Conservation (phyloP, 1,140 invertebrate species). For the Drosophila navojoa region DNA sequence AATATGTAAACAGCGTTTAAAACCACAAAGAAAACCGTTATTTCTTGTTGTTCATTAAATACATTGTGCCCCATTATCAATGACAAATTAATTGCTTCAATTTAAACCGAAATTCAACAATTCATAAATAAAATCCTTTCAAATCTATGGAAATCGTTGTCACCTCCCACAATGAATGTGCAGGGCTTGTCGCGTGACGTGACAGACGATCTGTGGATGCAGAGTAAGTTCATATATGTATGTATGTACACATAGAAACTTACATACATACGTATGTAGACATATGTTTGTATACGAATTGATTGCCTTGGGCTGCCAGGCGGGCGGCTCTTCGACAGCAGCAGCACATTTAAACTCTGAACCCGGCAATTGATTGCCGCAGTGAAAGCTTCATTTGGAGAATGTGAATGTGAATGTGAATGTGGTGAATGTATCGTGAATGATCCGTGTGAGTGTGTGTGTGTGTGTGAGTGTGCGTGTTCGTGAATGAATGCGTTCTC, state of each 20-base stretch:
- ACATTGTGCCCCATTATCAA: background rate
- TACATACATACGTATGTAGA: background rate
- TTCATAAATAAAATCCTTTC: background rate
- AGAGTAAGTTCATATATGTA: background rate
- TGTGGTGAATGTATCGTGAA: slow-evolving; percentile 32
- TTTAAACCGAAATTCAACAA: background rate
- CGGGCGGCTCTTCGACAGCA: slow-evolving; percentile 36
- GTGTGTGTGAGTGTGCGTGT: slow-evolving; percentile 7
- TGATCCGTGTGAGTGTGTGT: slow-evolving; percentile 14
- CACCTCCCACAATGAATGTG: slow-evolving; percentile 6
- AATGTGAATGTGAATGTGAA: slow-evolving; percentile 27
- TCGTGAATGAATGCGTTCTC: slow-evolving; percentile 57
- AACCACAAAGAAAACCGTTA: background rate
- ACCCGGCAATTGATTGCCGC: slow-evolving; percentile 76
- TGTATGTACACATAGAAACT: background rate
- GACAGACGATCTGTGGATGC: slow-evolving; percentile 21
- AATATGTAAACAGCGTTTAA: no score
- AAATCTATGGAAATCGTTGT: background rate
- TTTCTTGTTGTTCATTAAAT: background rate
- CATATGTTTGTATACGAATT: slow-evolving; percentile 24
- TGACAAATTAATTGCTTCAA: slow-evolving; percentile 2
- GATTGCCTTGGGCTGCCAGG: slow-evolving; percentile 23
- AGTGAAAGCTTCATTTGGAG: slow-evolving; percentile 74
- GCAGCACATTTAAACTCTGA: slow-evolving; percentile 76
- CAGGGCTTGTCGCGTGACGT: slow-evolving; percentile 29